Evolutionary conservation across 2,113 vertebrate species (phyloP).

Genomic region (Psettodes erumei): DNA sequence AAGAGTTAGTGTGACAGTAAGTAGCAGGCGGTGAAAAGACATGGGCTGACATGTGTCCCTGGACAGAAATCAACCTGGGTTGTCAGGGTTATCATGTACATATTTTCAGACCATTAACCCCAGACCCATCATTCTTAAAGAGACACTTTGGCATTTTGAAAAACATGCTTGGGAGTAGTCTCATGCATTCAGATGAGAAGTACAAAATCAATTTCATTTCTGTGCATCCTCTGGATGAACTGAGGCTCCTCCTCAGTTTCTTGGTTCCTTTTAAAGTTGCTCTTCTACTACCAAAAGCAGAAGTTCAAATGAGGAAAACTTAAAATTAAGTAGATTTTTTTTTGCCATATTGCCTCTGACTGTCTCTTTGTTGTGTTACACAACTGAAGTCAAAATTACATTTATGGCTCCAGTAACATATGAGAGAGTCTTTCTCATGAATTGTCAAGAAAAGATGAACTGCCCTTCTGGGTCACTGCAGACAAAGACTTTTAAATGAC

Average conservation of each 20-base stretch:
- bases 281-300: neutral
- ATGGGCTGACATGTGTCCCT: neutral
- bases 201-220: slow-evolving; percentile 25
- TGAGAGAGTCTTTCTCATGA: neutral
- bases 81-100: neutral
- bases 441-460: neutral
- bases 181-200: slow-evolving; percentile 17
- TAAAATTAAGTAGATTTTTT: no score
- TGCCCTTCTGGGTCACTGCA: neutral
- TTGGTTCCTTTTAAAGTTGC: neutral
- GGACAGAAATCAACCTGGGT: neutral
- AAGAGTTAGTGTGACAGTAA: neutral
- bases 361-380: neutral
- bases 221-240: neutral
- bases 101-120: slow-evolving; percentile 8
- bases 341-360: neutral
- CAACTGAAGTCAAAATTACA: neutral
- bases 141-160: slow-evolving; percentile 22
- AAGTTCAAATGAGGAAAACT: neutral
- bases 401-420: neutral
- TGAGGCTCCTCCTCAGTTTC: neutral
- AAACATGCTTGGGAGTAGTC: neutral
- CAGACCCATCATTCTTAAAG: neutral
- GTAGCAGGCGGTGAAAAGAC: neutral
- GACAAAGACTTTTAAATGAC: slow-evolving; percentile 6